Evolutionary conservation across 2,888 invertebrate genomes (phyloP).

Genomic region (Cataglyphis albicans): DNA sequence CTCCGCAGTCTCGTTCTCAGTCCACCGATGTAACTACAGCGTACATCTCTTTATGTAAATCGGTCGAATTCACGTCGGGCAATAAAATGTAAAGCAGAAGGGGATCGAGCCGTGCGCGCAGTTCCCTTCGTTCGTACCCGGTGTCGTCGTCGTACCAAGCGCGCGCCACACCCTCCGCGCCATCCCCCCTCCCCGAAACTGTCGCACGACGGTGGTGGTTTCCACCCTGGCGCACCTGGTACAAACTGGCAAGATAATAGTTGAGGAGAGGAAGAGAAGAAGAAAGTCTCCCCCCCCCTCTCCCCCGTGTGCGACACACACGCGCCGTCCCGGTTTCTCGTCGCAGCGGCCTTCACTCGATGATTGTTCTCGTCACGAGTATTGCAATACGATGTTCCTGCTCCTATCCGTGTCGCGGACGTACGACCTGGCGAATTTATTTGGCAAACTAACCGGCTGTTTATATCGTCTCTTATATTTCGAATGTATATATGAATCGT

Average conservation of each 20-base stretch:
- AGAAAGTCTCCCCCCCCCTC: background rate
- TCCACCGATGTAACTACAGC: conserved; percentile 53
- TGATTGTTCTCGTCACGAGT: conserved; percentile 15
- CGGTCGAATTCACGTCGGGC: conserved; percentile 78
- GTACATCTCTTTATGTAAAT: conserved; percentile 80
- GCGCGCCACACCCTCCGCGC: conserved; percentile 33
- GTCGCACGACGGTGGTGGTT: conserved; percentile 50
- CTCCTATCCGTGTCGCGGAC: background rate
- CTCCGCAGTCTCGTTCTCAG: conserved; percentile 20
- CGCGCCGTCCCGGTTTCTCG: conserved; percentile 22
- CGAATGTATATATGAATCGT: background rate
- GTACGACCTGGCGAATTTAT: conserved; percentile 25
- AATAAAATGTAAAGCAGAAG: conserved; percentile 83
- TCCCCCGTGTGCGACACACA: conserved; percentile 33
- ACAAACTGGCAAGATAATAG: conserved; percentile 74
- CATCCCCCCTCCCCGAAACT: background rate
- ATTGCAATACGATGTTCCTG: conserved; percentile 35
- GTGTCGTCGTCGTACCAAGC: conserved; percentile 40
- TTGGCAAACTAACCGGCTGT: conserved; percentile 13
- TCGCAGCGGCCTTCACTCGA: conserved; percentile 2
- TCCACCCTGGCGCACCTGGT: conserved; percentile 66
- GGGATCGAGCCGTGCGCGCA: conserved; percentile 35
- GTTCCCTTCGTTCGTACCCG: conserved; percentile 52
- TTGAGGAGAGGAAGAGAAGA: conserved; percentile 45
- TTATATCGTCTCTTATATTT: background rate